Percentiles rank a stretch among this genome's conserved stretches.
These are phyloP conservation scores for Drosophila nigricruria DNA, from an alignment of 2,888 invertebrate genomes.

Conservation along the genomic window DNA sequence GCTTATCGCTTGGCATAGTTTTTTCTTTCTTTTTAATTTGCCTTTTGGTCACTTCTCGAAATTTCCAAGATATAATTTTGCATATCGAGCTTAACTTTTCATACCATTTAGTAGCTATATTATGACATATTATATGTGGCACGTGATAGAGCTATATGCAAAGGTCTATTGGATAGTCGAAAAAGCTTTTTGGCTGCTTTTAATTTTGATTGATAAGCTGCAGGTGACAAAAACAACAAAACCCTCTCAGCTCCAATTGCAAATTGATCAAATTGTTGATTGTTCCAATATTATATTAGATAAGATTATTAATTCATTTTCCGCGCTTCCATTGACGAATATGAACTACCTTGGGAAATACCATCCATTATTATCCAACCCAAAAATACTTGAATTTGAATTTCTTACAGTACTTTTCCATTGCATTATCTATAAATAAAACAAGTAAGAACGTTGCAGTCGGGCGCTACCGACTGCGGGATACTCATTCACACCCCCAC, in stretches of 20 bases:
- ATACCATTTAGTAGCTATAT: conserved; percentile 4
- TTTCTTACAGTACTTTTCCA: conserved; percentile 29
- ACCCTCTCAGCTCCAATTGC: conserved; percentile 31
- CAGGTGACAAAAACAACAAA: conserved; percentile 20
- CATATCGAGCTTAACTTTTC: conserved; percentile 1
- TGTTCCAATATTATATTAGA: conserved; percentile 26
- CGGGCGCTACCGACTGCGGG: too few relatives aligned
- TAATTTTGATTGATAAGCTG: conserved; percentile 60
- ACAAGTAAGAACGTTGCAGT: too few relatives aligned
- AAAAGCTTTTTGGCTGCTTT: conserved; percentile 47
- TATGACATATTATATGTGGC: conserved; percentile 26
- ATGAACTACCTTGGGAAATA: background rate
- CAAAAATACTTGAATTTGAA: background rate
- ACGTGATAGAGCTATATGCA: conserved; percentile 31
- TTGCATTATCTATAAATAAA: conserved; percentile 21
- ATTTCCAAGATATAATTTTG: conserved; percentile 25
- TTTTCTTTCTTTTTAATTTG: conserved; percentile 22
- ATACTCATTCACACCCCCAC: too few relatives aligned
- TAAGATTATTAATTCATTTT: conserved; percentile 44
- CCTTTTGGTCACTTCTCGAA: conserved; percentile 44
- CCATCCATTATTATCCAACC: background rate
- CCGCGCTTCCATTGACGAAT: background rate
- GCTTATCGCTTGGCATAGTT: conserved; percentile 42
- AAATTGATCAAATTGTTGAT: conserved; percentile 7
- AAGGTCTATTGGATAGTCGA: conserved; percentile 29